These are phyloP conservation scores for Takifugu bimaculatus DNA, from an alignment of 2,113 vertebrate genomes.

Conservation along the genomic window DNA sequence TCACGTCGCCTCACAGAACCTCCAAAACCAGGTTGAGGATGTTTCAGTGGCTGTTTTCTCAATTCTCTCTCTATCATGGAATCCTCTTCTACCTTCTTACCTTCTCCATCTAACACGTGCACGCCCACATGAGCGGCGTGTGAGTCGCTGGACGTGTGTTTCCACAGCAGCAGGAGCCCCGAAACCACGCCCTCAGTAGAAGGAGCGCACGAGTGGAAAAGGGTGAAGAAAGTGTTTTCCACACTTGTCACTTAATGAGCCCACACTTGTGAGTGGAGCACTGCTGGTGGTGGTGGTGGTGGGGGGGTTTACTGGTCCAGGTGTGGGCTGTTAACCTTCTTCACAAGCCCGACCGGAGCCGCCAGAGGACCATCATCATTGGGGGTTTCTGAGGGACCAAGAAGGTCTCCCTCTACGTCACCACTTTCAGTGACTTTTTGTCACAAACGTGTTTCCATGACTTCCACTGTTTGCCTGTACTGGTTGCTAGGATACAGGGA, in stretches of 20 bases:
- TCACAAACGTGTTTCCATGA: too few relatives aligned
- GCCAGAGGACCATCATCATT: conserved; percentile 2
- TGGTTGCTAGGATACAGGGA: conserved; percentile 25
- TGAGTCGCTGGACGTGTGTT: conserved; percentile 41
- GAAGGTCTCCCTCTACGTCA: too few relatives aligned
- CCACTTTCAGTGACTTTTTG: too few relatives aligned
- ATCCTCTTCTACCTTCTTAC: background rate
- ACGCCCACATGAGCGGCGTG: conserved; percentile 7
- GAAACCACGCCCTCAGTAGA: conserved; percentile 61
- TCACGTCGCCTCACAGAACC: background rate
- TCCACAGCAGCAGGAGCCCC: conserved; percentile 46
- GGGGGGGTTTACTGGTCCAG: conserved; percentile 36
- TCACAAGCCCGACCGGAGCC: conserved; percentile 3
- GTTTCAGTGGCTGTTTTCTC: background rate
- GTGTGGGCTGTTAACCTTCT: conserved; percentile 51
- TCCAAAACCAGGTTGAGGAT: background rate
- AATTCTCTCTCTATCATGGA: too few relatives aligned
- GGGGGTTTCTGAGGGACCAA: too few relatives aligned
- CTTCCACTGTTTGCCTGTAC: conserved; percentile 18
- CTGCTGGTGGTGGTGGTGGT: conserved; percentile 8
- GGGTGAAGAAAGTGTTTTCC: conserved; percentile 66
- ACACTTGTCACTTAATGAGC: conserved; percentile 57
- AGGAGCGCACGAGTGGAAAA: conserved; percentile 47
- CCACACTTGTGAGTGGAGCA: conserved; percentile 10
- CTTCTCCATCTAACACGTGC: background rate